Evolutionary conservation across 2,888 invertebrate species (phyloP), one percentile per base, ranked within the genome.

Genomic region (Villa cingulata): DNA sequence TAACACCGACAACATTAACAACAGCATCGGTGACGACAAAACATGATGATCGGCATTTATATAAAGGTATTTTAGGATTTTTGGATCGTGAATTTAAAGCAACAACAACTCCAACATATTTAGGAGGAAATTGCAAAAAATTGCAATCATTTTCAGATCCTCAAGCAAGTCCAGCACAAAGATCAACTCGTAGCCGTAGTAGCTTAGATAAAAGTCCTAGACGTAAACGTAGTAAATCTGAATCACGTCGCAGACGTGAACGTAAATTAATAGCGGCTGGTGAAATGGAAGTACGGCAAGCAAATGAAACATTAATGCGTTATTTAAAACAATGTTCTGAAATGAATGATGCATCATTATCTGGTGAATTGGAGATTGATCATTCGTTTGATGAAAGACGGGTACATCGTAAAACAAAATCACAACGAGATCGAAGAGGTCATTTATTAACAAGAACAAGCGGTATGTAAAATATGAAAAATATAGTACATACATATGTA

Each of bases 241-340:
- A 70, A 54, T 70, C 69, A 2, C 56, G 68, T n/a, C 53, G 69
- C 37, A 56, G 69, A 17, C 60, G 69, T 7, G 69, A 70, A 53
- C 59, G 70, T 1, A 70, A 70, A 49, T 54, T 69, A 2, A 70
- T 70, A 41, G 69, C 69, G 4, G 69, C 69, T 43, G 69, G 69
- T 12, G 69, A 70, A 53, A 64, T 70, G 65, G 69, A 70, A 54
- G 69, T 70, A 37, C 56, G 68, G 1, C 70, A 70, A 52, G 69
- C 69, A 3, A 70, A 70, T 43, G 69, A 70, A 49, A 70, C 68
- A 1, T 53, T 70, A 34, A 69, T 70, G 70, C 59, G 68, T 4
- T 70, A 70, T 50, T 58, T 70, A 38, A 70, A 70, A 32, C 69
- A 70, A 48, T 68, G 68, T 53, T 62, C 69, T n/a, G 69, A 70